phyloP scores from a whole-genome alignment of 1,140 invertebrate genomes.

The Drosophila albomicans region DNA sequence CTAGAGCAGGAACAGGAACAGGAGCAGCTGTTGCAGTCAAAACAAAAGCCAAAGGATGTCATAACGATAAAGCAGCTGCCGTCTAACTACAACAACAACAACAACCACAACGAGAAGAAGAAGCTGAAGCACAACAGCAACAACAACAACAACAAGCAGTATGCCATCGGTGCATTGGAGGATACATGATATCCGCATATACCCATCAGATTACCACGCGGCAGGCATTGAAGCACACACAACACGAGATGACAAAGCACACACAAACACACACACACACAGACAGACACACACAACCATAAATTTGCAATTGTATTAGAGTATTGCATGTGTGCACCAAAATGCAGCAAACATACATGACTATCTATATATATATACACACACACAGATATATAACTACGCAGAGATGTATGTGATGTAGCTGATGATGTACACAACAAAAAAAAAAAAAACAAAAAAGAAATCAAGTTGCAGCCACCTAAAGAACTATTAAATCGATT shows the following conservation, averaged over 20 bases:
- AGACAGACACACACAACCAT: constrained; percentile 10
- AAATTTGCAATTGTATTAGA: not conserved
- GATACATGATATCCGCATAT: constrained; percentile 81
- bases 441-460: no score
- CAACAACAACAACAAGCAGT: constrained; percentile 44
- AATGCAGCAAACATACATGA: not conserved
- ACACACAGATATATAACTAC: not conserved
- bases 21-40: constrained; percentile 42
- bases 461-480: constrained; percentile 14
- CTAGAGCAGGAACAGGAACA: constrained; percentile 34
- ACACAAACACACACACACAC: not conserved
- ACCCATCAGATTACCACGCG: constrained; percentile 73
- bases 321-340: not conserved
- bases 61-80: constrained; percentile 81
- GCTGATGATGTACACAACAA: not conserved
- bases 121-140: constrained; percentile 10
- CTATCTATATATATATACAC: constrained; percentile 14
- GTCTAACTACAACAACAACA: constrained; percentile 46
- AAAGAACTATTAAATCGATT: constrained; percentile 11
- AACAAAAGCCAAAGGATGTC: constrained; percentile 76
- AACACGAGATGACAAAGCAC: not conserved
- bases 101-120: constrained; percentile 5
- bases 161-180: constrained; percentile 55
- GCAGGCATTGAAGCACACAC: constrained; percentile 62
- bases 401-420: constrained; percentile 11